Base-by-base conservation (phyloP, 2,797 vertebrate genomes). In the Tapirus indicus region DNA sequence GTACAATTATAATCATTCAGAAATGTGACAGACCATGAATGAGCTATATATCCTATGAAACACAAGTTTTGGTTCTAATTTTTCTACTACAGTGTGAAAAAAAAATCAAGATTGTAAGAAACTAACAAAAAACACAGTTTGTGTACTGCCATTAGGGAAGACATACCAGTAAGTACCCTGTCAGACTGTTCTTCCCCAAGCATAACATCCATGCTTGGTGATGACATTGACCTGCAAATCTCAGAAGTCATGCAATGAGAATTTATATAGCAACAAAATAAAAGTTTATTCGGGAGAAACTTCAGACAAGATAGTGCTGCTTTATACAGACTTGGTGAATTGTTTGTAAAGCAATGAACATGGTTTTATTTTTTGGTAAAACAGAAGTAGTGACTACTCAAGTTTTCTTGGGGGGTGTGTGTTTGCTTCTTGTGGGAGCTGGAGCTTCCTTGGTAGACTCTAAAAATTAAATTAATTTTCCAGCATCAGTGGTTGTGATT, bases 381-480 rank as follows among this genome's bases (percentile, higher is more conserved):
- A 9, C 13, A 74, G 38, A 68, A 12, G 1, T 44, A 56, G 8
- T 69, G 9, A 44, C 18, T 54, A 27, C 2, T 41, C 8, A 11
- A 1, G 18, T 77, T 44, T 82, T 21, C 21, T 25, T 64, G 17
- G n/a, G 35, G 14, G 18, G 0, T 13, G 7, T 71, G 17, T 0
- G 0, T 83, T 68, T 64, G 16, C 1, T 62, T 88, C 47, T n/a
- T 71, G 10, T 64, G 25, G 18, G 60, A 92, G 27, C n/a, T 62
- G 27, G 5, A 72, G 5, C 2, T 68, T 92, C 68, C 16, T 78
- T 41, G n/a, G 23, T 35, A 89, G 4, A 78, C 13, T 0, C 44
- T 64, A 69, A 64, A 91, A 86, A 49, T 64, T 58, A 92, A 80
- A 68, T 7, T 27, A 69, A 77, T 60, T 74, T 97, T 83, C 41